phyloP scores from a whole-genome alignment of 2,113 vertebrate species.

The Columba janthina region DNA sequence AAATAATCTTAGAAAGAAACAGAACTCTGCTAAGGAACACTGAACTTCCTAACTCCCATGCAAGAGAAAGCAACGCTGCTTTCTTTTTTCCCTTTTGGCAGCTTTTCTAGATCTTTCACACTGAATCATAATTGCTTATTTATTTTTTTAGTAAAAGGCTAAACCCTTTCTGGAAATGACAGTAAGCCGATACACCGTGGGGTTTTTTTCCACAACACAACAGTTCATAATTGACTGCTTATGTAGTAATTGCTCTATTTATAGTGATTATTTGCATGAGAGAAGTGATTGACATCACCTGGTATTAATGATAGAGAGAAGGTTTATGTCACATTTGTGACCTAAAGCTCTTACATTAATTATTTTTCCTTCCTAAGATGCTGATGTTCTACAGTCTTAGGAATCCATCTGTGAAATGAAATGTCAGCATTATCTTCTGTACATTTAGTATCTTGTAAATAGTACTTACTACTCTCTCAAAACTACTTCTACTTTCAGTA shows the following conservation, averaged over 20 bases:
- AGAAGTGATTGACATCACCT: constrained; percentile 51
- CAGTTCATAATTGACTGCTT: constrained; percentile 42
- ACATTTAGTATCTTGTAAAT: not conserved
- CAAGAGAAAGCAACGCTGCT: not conserved
- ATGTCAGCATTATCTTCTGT: not conserved
- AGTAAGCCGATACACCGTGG: not conserved
- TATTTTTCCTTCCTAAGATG: not conserved
- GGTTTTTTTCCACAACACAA: not conserved
- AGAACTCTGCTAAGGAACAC: not conserved
- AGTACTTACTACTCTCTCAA: not conserved
- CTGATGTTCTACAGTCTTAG: not conserved
- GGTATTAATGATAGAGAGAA: not conserved
- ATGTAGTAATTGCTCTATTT: constrained; percentile 57
- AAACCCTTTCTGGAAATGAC: constrained; percentile 10
- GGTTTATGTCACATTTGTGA: constrained; percentile 22
- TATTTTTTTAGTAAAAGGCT: not conserved
- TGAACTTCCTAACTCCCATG: not conserved
- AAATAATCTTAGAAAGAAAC: not conserved
- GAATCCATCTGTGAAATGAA: not conserved
- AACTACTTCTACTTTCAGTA: not conserved
- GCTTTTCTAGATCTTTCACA: not conserved
- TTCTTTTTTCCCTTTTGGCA: not conserved
- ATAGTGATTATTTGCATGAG: constrained; percentile 37
- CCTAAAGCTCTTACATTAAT: constrained; percentile 5
- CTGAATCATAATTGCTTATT: not conserved